A percentile compares a stretch with the other conserved stretches of the same genome.
phyloP scores from a whole-genome alignment of 2,888 invertebrate genomes.

The Clistopyga incitator region DNA sequence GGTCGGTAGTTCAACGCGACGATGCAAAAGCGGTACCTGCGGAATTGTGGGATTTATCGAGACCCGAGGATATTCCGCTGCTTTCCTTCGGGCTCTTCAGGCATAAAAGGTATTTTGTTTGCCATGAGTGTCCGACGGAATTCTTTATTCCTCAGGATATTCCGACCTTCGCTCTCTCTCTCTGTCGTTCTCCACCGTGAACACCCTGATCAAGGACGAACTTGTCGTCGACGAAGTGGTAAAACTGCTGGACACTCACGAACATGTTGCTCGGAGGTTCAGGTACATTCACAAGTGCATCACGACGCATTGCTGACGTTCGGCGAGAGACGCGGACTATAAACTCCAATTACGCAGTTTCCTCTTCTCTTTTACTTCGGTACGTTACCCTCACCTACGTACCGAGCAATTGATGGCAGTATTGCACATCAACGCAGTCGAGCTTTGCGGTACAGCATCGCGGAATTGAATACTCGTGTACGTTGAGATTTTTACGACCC shows the following conservation, averaged over 20 bases:
- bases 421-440: background rate
- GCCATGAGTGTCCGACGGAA: conserved; percentile 54
- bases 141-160: conserved; percentile 58
- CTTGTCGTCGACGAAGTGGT: conserved; percentile 9
- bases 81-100: conserved; percentile 19
- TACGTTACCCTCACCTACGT: conserved; percentile 47
- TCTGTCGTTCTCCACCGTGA: conserved; percentile 21
- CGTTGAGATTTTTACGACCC: background rate
- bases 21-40: conserved; percentile 28
- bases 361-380: conserved; percentile 56
- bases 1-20: conserved; percentile 31
- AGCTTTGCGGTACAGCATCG: background rate
- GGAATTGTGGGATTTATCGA: conserved; percentile 60
- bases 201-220: conserved; percentile 59
- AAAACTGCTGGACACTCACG: conserved; percentile 43
- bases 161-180: conserved; percentile 57
- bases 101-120: conserved; percentile 61
- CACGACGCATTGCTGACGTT: conserved; percentile 56
- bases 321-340: conserved; percentile 59
- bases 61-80: conserved; percentile 33
- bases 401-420: conserved; percentile 10
- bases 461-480: background rate
- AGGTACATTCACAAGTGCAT: conserved; percentile 46
- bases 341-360: conserved; percentile 67
- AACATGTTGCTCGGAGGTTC: conserved; percentile 63